Evolutionary conservation across 1,140 invertebrate species (phyloP).

Genomic region (Euwallacea fornicatus): DNA sequence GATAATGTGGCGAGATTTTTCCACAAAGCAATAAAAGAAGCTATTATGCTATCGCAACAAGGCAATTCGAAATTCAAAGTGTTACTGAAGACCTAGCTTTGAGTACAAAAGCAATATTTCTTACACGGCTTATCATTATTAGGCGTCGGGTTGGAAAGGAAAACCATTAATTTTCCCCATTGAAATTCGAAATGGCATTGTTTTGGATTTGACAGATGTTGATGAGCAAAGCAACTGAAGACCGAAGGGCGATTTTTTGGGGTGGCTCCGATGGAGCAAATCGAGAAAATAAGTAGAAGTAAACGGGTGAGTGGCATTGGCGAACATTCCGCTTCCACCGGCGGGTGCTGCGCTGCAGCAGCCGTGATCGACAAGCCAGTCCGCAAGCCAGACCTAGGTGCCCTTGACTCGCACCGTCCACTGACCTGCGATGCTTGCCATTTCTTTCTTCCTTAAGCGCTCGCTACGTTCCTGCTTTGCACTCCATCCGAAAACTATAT

Average conservation of each 20-base stretch:
- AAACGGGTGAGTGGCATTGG: constrained; percentile 11
- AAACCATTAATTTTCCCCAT: too few relatives aligned
- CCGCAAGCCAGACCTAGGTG: constrained; percentile 24
- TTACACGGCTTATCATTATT: too few relatives aligned
- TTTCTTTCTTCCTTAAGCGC: constrained; percentile 36
- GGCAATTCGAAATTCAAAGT: too few relatives aligned
- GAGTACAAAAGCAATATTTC: too few relatives aligned
- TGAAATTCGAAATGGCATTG: too few relatives aligned
- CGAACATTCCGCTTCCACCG: constrained; percentile 13
- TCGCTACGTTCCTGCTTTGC: constrained; percentile 36
- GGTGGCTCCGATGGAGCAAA: not conserved
- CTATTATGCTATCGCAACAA: too few relatives aligned
- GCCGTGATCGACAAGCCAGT: constrained; percentile 31
- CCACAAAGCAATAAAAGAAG: too few relatives aligned
- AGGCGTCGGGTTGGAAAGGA: too few relatives aligned
- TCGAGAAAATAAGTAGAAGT: constrained; percentile 3
- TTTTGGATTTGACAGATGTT: too few relatives aligned
- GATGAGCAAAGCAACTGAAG: too few relatives aligned
- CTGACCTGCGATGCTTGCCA: constrained; percentile 37
- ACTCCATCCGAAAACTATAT: constrained; percentile 33
- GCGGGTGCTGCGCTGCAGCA: constrained; percentile 6
- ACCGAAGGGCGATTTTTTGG: not conserved
- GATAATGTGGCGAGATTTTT: too few relatives aligned
- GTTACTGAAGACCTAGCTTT: too few relatives aligned
- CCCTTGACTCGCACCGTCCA: constrained; percentile 38